Base-by-base conservation (phyloP, 2,797 vertebrate genomes). In the Helostoma temminkii region DNA sequence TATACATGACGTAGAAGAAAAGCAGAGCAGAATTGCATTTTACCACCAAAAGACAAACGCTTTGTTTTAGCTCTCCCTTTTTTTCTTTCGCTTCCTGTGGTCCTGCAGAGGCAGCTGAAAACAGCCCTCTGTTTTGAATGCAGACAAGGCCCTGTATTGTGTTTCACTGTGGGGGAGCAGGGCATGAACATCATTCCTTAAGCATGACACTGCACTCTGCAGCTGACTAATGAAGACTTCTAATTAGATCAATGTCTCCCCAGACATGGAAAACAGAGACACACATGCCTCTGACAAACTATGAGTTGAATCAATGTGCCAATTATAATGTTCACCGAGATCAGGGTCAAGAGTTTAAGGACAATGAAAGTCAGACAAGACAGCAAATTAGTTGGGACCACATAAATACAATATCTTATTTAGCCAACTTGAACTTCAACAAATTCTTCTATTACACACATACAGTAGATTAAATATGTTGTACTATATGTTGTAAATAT, bases 231-330 rank as follows among this genome's bases (percentile, higher is more conserved):
- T 93, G 88, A 88, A 90, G 85, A 89, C 81, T 85, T 83, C 74
- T 91, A 92, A 93, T 93, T 88, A 88, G 89, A 91, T 92, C 87
- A 90, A 74, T 79, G 84, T 87, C 86, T 87, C 74, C 68, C 54
- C 78, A 83, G 91, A 87, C 81, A 74, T 69, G 66, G 78, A 89
- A 89, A 89, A 90, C 82, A 85, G 80, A 88, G 74, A 83, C 76
- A 66, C 81, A 77, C 81, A 78, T 65, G 80, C 48, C 82, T 53
- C 83, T 69, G 78, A 84, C 84, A 76, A 84, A 82, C 69, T 71
- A 62, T 76, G 75, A 90, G 82, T 81, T 59, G 43, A 91, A 90
- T 91, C 81, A 52, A 91, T 90, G 81, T 68, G 1, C 55, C 79
- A 88, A 90, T 90, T 91, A 90, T 68, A 77, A 77, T 52, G 68